Evolutionary conservation across 2,888 invertebrate species (phyloP), one percentile per base, ranked within the genome.

Genomic region (Morpho deidamia): DNA sequence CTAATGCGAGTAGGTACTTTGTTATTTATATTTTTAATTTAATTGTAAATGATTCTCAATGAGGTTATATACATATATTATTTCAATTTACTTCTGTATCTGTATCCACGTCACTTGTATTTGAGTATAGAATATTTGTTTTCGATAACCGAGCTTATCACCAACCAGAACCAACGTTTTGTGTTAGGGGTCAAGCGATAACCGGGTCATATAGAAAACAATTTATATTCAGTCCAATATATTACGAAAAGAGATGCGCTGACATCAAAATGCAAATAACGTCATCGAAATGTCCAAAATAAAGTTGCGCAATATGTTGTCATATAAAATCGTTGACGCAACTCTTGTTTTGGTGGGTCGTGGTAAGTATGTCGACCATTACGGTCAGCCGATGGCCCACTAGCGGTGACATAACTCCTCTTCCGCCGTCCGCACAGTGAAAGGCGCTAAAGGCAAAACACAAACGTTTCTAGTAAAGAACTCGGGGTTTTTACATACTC

Each of bases 301-400:
- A 62, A 51, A 63, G 69, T 86, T 83, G 79, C 74, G 79, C 73
- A 85, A 86, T 69, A 71, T 74, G 77, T 77, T 81, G 78, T 79
- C 76, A 78, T 80, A 75, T 70, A 71, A 62, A 55, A 55, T 60
- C 61, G 74, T 78, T 84, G 85, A 83, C 83, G 86, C 83, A 84
- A 86, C 75, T 71, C 71, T 78, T 84, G 83, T 84, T 85, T 85
- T 84, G 82, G 81, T 81, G 78, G 81, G 80, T 82, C 83, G 83
- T 72, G 76, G 78, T 83, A 88, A 89, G 85, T 87, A 76, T 87
- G 87, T 76, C 87, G 81, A 72, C 71, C 78, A 86, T 85, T 80
- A 76, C 86, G 86, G 85, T 84, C 85, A 83, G 76, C 73, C 74
- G 80, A 78, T 87, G 87, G 78, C 86, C 86, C 81, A 86, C 74